A percentile compares a stretch with the other conserved stretches of the same genome.
Conservation (phyloP, 1,140 invertebrate genomes). For the Eupristina koningsbergeri region DNA sequence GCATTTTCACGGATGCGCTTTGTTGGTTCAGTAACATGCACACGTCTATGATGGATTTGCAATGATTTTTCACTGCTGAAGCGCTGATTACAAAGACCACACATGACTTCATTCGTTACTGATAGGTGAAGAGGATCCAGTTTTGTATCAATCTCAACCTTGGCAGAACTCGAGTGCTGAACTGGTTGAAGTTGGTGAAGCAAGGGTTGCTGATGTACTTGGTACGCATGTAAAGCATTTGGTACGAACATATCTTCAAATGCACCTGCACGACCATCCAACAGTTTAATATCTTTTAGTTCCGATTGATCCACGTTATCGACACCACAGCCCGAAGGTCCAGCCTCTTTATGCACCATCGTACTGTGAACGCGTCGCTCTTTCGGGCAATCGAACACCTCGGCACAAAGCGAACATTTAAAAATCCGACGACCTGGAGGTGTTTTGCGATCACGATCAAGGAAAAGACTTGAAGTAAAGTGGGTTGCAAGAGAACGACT, state of each 20-base stretch:
- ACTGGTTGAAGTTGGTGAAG: constrained; percentile 69
- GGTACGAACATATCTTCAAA: constrained; percentile 71
- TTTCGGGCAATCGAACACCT: constrained; percentile 78
- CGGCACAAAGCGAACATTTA: constrained; percentile 77
- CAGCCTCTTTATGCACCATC: constrained; percentile 71
- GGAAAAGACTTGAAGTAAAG: constrained; percentile 70
- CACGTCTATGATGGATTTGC: constrained; percentile 74
- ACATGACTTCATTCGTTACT: constrained; percentile 62
- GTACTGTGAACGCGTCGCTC: constrained; percentile 78
- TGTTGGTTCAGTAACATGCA: constrained; percentile 65
- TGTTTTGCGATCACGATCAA: constrained; percentile 71
- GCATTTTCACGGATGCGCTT: constrained; percentile 68
- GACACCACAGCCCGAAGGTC: constrained; percentile 67
- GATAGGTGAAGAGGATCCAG: constrained; percentile 61
- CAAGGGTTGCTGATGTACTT: constrained; percentile 65
- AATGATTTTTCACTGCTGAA: constrained; percentile 71
- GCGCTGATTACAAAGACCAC: constrained; percentile 66
- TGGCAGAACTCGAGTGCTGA: constrained; percentile 58
- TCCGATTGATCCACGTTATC: constrained; percentile 63
- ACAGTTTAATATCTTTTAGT: constrained; percentile 69
- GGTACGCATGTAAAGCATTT: constrained; percentile 66
- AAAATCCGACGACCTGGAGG: constrained; percentile 71
- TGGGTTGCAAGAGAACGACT: constrained; percentile 70
- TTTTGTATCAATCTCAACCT: constrained; percentile 63
- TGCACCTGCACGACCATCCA: constrained; percentile 68